Conservation (phyloP, 2,113 vertebrate species). For the Epinephelus moara region DNA sequence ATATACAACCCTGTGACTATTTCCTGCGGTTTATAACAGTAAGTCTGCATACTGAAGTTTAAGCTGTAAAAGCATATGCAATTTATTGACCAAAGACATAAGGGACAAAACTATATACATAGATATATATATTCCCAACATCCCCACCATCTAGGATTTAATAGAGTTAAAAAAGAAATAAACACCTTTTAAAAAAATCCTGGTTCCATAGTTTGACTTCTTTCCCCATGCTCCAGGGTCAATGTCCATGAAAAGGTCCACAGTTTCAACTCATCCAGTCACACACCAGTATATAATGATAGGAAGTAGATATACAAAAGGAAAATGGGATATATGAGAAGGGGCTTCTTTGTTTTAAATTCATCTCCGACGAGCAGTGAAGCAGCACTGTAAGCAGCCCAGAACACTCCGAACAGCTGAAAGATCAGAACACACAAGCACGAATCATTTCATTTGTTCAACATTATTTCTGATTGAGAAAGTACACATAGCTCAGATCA, state of each 20-base stretch:
- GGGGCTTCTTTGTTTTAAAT: slow-evolving; percentile 99
- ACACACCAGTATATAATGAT: slow-evolving; percentile 99
- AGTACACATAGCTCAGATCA: not conserved
- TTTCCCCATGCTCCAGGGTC: slow-evolving; percentile 41
- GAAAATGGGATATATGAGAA: slow-evolving; percentile 99
- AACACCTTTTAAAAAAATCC: slow-evolving; percentile 62
- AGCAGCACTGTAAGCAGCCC: slow-evolving; percentile 99
- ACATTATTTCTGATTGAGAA: not conserved
- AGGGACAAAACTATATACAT: slow-evolving; percentile 88
- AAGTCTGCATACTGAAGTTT: slow-evolving; percentile 39
- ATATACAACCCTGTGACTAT: not conserved
- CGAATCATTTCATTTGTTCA: not conserved
- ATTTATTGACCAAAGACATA: slow-evolving; percentile 85
- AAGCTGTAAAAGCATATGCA: slow-evolving; percentile 78
- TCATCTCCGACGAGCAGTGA: slow-evolving; percentile 98
- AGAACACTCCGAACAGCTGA: slow-evolving; percentile 97
- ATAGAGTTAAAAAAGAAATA: slow-evolving; percentile 59
- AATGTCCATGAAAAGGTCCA: slow-evolving; percentile 76
- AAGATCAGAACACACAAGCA: slow-evolving; percentile 28
- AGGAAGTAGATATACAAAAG: slow-evolving; percentile 99
- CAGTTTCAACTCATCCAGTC: slow-evolving; percentile 74
- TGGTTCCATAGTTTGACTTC: slow-evolving; percentile 44
- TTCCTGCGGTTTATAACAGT: slow-evolving; percentile 1
- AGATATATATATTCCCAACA: slow-evolving; percentile 76
- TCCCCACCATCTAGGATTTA: slow-evolving; percentile 61